Evolutionary conservation across 2,797 vertebrate species (phyloP).

Genomic region (Parambassis ranga): DNA sequence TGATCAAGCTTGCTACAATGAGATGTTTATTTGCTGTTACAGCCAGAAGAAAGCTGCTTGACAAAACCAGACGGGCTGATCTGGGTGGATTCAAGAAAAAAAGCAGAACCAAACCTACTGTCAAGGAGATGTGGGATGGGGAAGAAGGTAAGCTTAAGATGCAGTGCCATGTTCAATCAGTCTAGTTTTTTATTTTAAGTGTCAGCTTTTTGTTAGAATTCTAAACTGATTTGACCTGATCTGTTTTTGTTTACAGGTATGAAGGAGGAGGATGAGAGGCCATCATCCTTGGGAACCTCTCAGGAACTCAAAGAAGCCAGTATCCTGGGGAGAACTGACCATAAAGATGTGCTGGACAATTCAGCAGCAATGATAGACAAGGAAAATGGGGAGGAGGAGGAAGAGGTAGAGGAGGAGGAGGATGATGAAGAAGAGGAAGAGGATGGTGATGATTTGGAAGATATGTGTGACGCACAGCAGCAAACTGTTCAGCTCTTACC

Average conservation of each 20-base stretch:
- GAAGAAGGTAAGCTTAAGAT: constrained; percentile 83
- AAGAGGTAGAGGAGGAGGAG: constrained; percentile 43
- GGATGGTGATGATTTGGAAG: constrained; percentile 53
- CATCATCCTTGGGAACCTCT: constrained; percentile 69
- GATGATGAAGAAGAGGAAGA: constrained; percentile 57
- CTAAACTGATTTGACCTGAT: neutral
- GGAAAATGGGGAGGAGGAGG: constrained; percentile 32
- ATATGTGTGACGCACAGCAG: constrained; percentile 72
- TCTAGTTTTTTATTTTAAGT: neutral
- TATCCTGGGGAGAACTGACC: constrained; percentile 51
- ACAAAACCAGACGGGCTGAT: constrained; percentile 76
- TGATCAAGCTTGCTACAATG: neutral
- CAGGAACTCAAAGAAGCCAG: constrained; percentile 79
- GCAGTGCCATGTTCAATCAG: neutral
- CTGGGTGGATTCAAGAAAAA: constrained; percentile 80
- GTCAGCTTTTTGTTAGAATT: neutral
- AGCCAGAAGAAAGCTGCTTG: constrained; percentile 77
- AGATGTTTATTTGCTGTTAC: constrained; percentile 41
- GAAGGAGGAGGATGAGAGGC: constrained; percentile 84
- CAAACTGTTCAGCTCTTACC: constrained; percentile 46
- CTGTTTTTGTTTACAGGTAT: constrained; percentile 77
- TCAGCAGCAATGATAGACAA: constrained; percentile 34
- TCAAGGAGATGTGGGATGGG: constrained; percentile 90
- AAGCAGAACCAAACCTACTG: constrained; percentile 67
- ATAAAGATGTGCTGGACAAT: constrained; percentile 43